Evolutionary conservation across 2,797 vertebrate species (phyloP), one percentile per base, ranked within the genome.

Genomic region (Avahi laniger): DNA sequence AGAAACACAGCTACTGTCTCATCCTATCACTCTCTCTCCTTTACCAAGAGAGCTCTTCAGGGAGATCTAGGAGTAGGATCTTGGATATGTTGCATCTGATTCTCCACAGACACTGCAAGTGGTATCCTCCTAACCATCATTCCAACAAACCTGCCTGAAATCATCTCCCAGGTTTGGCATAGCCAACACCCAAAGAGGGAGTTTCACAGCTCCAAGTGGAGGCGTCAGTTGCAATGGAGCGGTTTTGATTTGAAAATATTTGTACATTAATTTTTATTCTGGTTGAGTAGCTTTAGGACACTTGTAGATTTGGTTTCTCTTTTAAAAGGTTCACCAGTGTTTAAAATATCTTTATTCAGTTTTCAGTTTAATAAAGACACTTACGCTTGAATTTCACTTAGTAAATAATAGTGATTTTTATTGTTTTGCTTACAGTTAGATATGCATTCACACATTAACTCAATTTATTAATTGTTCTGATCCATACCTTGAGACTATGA

Each of bases 381-480:
- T 65, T 91, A 63, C 3, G 48, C 67, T 92, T 92, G 59, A 28
- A 48, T 93, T 92, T 91, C 30, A 78, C 84, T 96, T 84, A 87
- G 13, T 48, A 79, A 63, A 57, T 70, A 78, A 81, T 69, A 67
- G 30, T n/a, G 26, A 75, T 76, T 90, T 89, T 69, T 84, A 65
- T 69, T 88, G 22, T 82, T 70, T 65, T 81, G 13, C 59, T 91
- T 87, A 61, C 1, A 91, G 14, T 88, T 92, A 92, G 24, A 72
- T 94, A 35, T 59, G 43, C 12, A 67, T 81, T 81, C 13, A 79
- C 13, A 73, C 38, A 48, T 43, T 84, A 70, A 87, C 11, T 87
- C 48, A 85, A 38, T 18, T n/a, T 82, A 22, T 41, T 46, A 63
- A 57, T 84, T 86, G 26, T 80, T 83, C 75, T 28, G 43, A 33